Evolutionary conservation across 2,888 invertebrate species (phyloP).

Genomic region (Baccha elongata): DNA sequence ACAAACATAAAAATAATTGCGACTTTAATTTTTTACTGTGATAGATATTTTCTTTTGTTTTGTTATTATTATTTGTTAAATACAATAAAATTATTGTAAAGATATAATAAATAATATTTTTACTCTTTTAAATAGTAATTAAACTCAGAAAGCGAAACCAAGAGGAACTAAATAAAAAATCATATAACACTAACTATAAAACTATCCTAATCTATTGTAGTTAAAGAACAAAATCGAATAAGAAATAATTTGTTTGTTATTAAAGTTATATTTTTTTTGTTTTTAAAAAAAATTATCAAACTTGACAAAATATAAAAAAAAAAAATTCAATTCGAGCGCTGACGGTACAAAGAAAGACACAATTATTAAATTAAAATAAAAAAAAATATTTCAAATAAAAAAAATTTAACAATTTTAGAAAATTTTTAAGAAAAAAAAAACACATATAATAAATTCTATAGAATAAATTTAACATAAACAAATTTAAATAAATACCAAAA

Average conservation of each 20-base stretch:
- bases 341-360: slow-evolving; percentile 80
- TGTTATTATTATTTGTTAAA: slow-evolving; percentile 67
- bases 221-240: slow-evolving; percentile 57
- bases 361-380: slow-evolving; percentile 61
- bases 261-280: slow-evolving; percentile 22
- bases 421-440: slow-evolving; percentile 60
- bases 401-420: slow-evolving; percentile 57
- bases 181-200: slow-evolving; percentile 55
- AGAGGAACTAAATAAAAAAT: slow-evolving; percentile 52
- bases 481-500: slow-evolving; percentile 30
- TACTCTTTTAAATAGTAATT: slow-evolving; percentile 38
- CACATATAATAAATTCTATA: slow-evolving; percentile 39
- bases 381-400: slow-evolving; percentile 41
- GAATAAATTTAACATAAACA: slow-evolving; percentile 61
- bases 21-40: slow-evolving; percentile 80
- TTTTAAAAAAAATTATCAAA: slow-evolving; percentile 46
- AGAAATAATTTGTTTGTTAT: slow-evolving; percentile 31
- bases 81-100: slow-evolving; percentile 29
- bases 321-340: slow-evolving; percentile 80
- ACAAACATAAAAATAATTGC: slow-evolving; percentile 71
- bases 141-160: slow-evolving; percentile 59
- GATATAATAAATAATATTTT: slow-evolving; percentile 39
- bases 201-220: slow-evolving; percentile 58
- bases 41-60: slow-evolving; percentile 78
- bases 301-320: slow-evolving; percentile 52